A percentile compares a stretch with the other conserved stretches of the same genome.
Evolutionary conservation across 2,113 vertebrate species (phyloP).

Genomic region (Loxodonta africana): DNA sequence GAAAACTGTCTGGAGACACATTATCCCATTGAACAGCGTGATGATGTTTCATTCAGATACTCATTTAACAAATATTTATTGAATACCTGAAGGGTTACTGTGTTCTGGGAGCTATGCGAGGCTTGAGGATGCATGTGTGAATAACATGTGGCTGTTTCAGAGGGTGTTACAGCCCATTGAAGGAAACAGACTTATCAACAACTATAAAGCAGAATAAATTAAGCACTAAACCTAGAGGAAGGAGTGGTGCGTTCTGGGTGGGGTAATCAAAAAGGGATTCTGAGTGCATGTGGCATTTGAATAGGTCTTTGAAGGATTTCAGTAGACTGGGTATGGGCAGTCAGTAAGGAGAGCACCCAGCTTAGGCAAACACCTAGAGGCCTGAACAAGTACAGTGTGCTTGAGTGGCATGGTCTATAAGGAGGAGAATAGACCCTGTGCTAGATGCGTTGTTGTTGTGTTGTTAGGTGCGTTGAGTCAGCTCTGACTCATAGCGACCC

Average conservation of each 20-base stretch:
- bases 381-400: not conserved
- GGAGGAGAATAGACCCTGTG: not conserved
- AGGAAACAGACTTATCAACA: slow-evolving; percentile 19
- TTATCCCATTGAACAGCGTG: not conserved
- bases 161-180: not conserved
- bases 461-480: not conserved
- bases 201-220: not conserved
- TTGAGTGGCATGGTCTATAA: not conserved
- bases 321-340: not conserved
- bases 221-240: not conserved
- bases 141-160: not conserved
- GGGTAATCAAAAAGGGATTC: not conserved
- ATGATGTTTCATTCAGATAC: not conserved
- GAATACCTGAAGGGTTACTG: not conserved
- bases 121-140: not conserved
- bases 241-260: not conserved
- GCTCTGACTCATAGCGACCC: not conserved
- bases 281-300: not conserved
- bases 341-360: not conserved
- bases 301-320: not conserved
- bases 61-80: not conserved
- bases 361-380: not conserved
- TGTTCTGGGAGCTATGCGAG: not conserved
- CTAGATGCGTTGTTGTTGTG: not conserved
- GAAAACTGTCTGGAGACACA: not conserved